Percentiles rank a stretch among this genome's conserved stretches.
These are phyloP conservation scores for Molanna angustata DNA, from an alignment of 2,888 invertebrate species.

Conservation along the genomic window DNA sequence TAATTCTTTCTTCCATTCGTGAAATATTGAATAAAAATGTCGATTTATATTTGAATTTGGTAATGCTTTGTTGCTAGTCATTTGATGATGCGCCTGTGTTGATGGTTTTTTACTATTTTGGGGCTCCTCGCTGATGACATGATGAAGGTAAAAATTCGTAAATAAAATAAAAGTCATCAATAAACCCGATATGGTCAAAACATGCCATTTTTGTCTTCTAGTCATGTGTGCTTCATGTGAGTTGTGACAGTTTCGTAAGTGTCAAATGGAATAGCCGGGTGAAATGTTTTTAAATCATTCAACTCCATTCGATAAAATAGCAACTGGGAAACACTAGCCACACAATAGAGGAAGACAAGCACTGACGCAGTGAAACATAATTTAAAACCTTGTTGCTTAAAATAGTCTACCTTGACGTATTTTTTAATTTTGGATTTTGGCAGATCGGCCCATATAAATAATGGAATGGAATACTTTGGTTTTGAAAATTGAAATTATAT, in stretches of 20 bases:
- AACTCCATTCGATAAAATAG: too few species aligned
- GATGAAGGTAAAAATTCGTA: slow-evolving; percentile 44
- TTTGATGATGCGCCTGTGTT: slow-evolving; percentile 2
- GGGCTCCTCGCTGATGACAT: slow-evolving; percentile 42
- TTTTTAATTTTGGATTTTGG: slow-evolving; percentile 17
- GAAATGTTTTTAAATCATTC: too few species aligned
- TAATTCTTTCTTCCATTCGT: slow-evolving; percentile 15
- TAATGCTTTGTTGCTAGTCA: slow-evolving; percentile 7
- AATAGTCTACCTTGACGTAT: slow-evolving; percentile 22
- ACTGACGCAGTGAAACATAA: not conserved
- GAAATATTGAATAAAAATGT: slow-evolving; percentile 18
- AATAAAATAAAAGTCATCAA: slow-evolving; percentile 31
- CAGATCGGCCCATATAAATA: too few species aligned
- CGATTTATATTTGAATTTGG: slow-evolving; percentile 20
- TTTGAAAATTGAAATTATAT: too few species aligned
- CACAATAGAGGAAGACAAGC: not conserved
- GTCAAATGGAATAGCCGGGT: too few species aligned
- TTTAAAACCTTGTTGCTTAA: slow-evolving; percentile 20
- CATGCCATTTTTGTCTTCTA: slow-evolving; percentile 32
- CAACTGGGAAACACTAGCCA: too few species aligned
- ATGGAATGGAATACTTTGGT: too few species aligned
- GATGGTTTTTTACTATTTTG: slow-evolving; percentile 13
- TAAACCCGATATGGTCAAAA: slow-evolving; percentile 30
- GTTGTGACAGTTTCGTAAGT: slow-evolving; percentile 11
- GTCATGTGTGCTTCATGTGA: slow-evolving; percentile 24